A percentile compares a stretch with the other conserved stretches of the same genome.
Conservation (phyloP, 1,140 invertebrate species). For the Bombus waltoni region DNA sequence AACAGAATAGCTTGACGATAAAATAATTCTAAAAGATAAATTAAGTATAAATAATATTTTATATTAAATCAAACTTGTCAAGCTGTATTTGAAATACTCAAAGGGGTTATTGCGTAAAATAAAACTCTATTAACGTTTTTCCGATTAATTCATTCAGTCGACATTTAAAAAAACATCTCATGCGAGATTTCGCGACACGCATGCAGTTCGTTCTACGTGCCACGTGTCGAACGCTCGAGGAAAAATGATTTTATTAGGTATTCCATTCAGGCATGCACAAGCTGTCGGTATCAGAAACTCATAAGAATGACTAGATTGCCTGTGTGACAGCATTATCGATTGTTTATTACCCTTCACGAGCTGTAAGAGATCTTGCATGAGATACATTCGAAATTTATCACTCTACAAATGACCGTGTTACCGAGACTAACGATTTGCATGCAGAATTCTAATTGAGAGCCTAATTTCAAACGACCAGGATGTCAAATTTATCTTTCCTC, state of each 20-base stretch:
- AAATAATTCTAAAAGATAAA: neutral
- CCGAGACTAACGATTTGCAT: neutral
- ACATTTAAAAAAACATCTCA: neutral
- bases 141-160: neutral
- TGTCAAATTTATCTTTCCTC: neutral
- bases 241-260: constrained; percentile 21
- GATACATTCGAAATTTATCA: constrained; percentile 40
- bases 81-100: too few relatives aligned
- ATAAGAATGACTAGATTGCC: constrained; percentile 42
- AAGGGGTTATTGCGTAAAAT: too few relatives aligned
- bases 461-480: neutral
- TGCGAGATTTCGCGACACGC: neutral
- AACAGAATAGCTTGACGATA: neutral
- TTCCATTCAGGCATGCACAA: constrained; percentile 4
- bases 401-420: constrained; percentile 17
- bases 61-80: too few relatives aligned
- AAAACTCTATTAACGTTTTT: too few relatives aligned
- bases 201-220: neutral
- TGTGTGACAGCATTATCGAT: constrained; percentile 41
- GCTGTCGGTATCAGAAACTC: constrained; percentile 39
- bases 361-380: constrained; percentile 23
- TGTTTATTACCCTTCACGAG: constrained; percentile 37
- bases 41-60: neutral
- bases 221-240: constrained; percentile 9
- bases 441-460: constrained; percentile 13